phyloP scores from a whole-genome alignment of 2,888 invertebrate species.

The Dynastes grantii region DNA sequence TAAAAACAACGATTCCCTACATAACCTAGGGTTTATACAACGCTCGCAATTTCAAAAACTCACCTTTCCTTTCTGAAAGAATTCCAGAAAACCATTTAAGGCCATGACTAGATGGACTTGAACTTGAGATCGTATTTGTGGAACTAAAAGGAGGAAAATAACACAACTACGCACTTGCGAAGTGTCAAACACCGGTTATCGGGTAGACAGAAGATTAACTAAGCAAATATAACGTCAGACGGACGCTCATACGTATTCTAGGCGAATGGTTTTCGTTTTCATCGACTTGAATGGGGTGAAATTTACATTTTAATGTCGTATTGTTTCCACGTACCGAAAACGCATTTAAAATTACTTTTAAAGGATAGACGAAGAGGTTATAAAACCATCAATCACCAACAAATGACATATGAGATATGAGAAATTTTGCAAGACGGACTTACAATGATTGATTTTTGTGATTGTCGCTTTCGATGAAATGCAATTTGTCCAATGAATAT shows the following conservation, averaged over 20 bases:
- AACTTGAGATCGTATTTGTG: conserved; percentile 10
- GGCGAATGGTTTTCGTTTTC: background rate
- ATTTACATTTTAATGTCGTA: conserved; percentile 16
- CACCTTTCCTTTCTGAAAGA: conserved; percentile 86
- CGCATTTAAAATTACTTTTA: background rate
- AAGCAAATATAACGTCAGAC: background rate
- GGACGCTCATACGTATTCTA: background rate
- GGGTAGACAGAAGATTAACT: background rate
- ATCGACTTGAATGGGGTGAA: background rate
- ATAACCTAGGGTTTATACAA: conserved; percentile 31
- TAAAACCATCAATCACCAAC: background rate
- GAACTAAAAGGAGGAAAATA: conserved; percentile 23
- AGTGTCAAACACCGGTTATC: conserved; percentile 42
- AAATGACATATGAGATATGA: background rate
- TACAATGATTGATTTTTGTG: background rate
- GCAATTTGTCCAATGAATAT: background rate
- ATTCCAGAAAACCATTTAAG: conserved; percentile 81
- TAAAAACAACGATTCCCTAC: conserved; percentile 53
- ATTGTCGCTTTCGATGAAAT: background rate
- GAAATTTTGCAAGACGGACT: background rate
- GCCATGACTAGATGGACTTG: conserved; percentile 71
- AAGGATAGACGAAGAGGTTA: conserved; percentile 5
- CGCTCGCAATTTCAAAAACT: conserved; percentile 53
- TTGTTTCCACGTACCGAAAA: background rate
- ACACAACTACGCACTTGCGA: conserved; percentile 36